phyloP scores from a whole-genome alignment of 2,113 vertebrate genomes.

The Jaculus jaculus region DNA sequence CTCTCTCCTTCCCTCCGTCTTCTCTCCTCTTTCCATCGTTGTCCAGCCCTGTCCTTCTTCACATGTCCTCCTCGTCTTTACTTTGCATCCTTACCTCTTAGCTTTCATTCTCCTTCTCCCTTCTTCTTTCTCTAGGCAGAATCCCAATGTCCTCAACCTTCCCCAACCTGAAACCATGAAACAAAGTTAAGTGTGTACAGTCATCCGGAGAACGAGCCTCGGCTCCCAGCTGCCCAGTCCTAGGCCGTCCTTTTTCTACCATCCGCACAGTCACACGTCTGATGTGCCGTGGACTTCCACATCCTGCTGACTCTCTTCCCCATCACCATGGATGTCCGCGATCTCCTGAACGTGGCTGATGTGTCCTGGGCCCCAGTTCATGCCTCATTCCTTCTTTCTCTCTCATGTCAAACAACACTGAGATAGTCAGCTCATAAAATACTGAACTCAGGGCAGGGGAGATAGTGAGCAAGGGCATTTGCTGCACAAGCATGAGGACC shows the following conservation, averaged over 20 bases:
- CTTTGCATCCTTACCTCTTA: neutral
- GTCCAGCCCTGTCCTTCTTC: neutral
- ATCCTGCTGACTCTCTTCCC: neutral
- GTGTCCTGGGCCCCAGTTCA: neutral
- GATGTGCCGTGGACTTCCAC: neutral
- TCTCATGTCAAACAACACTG: neutral
- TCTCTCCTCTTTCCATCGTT: neutral
- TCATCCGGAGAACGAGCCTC: neutral
- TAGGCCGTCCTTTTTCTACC: neutral
- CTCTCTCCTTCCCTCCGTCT: neutral
- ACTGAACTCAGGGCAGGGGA: too few relatives aligned
- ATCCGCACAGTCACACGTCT: too few relatives aligned
- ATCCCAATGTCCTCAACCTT: neutral
- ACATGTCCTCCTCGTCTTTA: neutral
- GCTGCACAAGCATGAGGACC: too few relatives aligned
- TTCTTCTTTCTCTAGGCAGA: neutral
- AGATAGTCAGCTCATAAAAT: neutral
- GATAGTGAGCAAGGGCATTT: too few relatives aligned
- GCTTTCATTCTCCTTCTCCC: neutral
- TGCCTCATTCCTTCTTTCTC: neutral
- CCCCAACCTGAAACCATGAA: neutral
- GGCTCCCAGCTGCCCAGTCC: neutral
- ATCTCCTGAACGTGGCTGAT: neutral
- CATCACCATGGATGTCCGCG: fast-evolving
- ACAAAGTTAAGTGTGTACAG: neutral